phyloP scores from a whole-genome alignment of 2,888 invertebrate species.

The Caenorhabditis sp. region DNA sequence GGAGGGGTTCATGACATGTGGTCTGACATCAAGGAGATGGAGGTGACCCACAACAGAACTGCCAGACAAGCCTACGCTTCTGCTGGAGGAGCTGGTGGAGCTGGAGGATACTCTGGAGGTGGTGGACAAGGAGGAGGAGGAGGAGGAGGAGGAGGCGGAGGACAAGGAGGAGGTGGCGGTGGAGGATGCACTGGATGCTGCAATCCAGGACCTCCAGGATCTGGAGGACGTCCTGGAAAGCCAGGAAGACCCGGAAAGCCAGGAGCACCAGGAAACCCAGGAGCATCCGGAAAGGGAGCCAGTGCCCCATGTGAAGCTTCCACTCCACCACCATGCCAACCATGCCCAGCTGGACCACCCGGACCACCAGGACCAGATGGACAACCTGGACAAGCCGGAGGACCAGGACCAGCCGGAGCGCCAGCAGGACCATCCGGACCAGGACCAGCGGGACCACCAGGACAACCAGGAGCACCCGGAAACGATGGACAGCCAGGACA shows the following conservation, averaged over 20 bases:
- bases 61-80: conserved; percentile 55
- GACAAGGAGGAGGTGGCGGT: conserved; percentile 8
- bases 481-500: conserved; percentile 58
- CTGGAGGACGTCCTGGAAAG: conserved; percentile 60
- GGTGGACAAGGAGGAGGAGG: conserved; percentile 31
- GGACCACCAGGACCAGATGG: conserved; percentile 75
- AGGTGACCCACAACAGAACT: conserved; percentile 51
- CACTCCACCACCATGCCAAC: conserved; percentile 66
- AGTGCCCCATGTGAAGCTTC: conserved; percentile 50
- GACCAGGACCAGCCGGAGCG: conserved; percentile 58
- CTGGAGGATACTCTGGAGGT: conserved; percentile 28
- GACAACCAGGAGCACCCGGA: conserved; percentile 57
- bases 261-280: conserved; percentile 59
- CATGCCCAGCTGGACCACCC: conserved; percentile 72
- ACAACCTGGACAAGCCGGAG: conserved; percentile 69
- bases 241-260: conserved; percentile 69
- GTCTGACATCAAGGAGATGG: conserved; percentile 54
- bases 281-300: conserved; percentile 58
- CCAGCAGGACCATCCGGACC: conserved; percentile 53
- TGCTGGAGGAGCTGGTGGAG: conserved; percentile 46
- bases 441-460: conserved; percentile 65
- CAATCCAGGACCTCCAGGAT: conserved; percentile 66
- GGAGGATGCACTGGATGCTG: conserved; percentile 61
- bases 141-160: conserved; percentile 49
- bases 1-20: conserved; percentile 53